A percentile compares a stretch with the other conserved stretches of the same genome.
phyloP scores from a whole-genome alignment of 1,140 invertebrate genomes.

The Phymorhynchus buccinoides region DNA sequence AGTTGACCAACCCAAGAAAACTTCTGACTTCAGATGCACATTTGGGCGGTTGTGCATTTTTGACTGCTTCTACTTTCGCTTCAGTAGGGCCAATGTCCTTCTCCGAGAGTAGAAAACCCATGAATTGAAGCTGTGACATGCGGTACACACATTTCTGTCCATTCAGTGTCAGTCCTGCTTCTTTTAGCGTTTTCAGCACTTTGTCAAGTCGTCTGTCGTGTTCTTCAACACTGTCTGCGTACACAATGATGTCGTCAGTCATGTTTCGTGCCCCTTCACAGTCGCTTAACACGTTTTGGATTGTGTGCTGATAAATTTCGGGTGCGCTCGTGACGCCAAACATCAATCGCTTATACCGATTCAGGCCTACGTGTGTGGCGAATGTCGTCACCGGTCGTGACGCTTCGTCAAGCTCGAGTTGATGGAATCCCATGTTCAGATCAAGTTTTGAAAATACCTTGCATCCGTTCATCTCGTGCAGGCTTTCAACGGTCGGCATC shows the following conservation, averaged over 20 bases:
- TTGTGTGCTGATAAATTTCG: not conserved
- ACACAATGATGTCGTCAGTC: not conserved
- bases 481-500: not conserved
- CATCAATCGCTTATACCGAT: not conserved
- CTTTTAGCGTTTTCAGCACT: not conserved
- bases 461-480: not conserved
- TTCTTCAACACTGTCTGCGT: not conserved
- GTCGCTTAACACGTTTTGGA: not conserved
- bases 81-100: not conserved
- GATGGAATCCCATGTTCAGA: conserved; percentile 5
- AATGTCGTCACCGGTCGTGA: conserved; percentile 5
- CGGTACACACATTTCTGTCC: not conserved
- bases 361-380: not conserved
- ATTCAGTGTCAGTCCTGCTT: not conserved
- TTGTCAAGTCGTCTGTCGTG: not conserved
- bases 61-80: not conserved
- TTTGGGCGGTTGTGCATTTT: not conserved
- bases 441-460: conserved; percentile 15
- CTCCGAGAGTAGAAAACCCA: not conserved
- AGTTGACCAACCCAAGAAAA: not conserved
- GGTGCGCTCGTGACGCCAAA: not conserved
- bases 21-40: not conserved
- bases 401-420: not conserved
- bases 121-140: not conserved
- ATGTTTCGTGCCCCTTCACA: not conserved